Conservation (phyloP, 2,888 invertebrate species). For the Polyploca ridens region DNA sequence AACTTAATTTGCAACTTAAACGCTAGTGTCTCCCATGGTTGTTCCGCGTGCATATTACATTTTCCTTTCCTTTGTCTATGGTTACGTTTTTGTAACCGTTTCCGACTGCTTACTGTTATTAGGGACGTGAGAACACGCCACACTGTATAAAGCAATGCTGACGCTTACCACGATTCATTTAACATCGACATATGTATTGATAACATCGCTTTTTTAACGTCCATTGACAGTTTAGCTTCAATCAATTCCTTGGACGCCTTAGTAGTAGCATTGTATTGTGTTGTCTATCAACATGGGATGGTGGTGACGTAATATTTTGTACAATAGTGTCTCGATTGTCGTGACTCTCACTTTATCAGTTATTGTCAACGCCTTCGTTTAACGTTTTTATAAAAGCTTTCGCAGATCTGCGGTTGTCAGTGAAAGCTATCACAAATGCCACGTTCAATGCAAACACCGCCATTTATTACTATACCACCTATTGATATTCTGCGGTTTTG, state of each 20-base stretch:
- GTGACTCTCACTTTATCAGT: conserved; percentile 35
- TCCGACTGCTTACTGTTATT: conserved; percentile 76
- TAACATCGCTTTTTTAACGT: conserved; percentile 51
- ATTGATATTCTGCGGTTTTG: conserved; percentile 33
- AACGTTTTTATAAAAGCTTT: conserved; percentile 50
- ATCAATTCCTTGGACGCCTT: conserved; percentile 26
- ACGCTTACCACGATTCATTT: conserved; percentile 64
- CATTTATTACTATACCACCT: conserved; percentile 26
- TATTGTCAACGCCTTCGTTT: conserved; percentile 37
- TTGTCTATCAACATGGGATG: conserved; percentile 22
- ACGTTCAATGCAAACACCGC: conserved; percentile 39
- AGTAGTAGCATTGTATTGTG: conserved; percentile 33
- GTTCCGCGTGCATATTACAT: conserved; percentile 67
- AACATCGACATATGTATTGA: conserved; percentile 48
- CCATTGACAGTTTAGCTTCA: conserved; percentile 46
- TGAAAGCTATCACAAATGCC: conserved; percentile 48
- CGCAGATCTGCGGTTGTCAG: conserved; percentile 51
- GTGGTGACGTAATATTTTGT: conserved; percentile 28
- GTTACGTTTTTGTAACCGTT: conserved; percentile 78
- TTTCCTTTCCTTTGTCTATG: conserved; percentile 77
- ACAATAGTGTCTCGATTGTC: conserved; percentile 22
- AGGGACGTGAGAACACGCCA: conserved; percentile 76
- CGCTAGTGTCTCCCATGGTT: conserved; percentile 57
- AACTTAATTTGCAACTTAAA: conserved; percentile 46
- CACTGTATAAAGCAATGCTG: conserved; percentile 50